phyloP scores from a whole-genome alignment of 2,888 invertebrate genomes.

The Polyploca ridens region DNA sequence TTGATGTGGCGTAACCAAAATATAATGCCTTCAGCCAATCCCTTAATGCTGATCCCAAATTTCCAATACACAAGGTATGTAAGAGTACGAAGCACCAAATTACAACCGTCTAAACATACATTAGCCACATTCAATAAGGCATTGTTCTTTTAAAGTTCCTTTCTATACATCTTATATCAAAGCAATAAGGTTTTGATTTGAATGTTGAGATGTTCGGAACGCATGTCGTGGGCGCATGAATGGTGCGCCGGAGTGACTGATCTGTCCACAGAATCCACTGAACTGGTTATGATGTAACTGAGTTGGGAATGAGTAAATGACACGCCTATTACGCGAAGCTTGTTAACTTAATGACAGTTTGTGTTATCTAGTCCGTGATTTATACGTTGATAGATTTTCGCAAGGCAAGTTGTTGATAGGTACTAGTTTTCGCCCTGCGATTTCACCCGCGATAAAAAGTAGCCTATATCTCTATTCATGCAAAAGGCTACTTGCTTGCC shows the following conservation, averaged over 20 bases:
- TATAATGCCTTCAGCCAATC: not conserved
- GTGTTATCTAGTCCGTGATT: constrained; percentile 20
- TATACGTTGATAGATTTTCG: constrained; percentile 16
- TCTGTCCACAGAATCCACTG: constrained; percentile 70
- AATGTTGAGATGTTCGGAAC: constrained; percentile 26
- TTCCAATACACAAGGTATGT: not conserved
- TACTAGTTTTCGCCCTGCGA: no score
- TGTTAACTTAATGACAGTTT: constrained; percentile 25
- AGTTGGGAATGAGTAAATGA: constrained; percentile 57
- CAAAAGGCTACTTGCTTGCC: no score
- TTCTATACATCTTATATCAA: constrained; percentile 17
- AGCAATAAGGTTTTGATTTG: constrained; percentile 16
- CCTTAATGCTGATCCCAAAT: not conserved
- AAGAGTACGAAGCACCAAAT: not conserved
- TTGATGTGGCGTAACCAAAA: not conserved
- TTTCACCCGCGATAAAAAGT: no score
- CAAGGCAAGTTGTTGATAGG: not conserved
- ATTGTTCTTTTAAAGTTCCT: constrained; percentile 21
- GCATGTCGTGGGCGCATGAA: constrained; percentile 70
- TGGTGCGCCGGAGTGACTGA: constrained; percentile 68
- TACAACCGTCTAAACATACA: constrained; percentile 7
- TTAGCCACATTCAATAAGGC: constrained; percentile 12
- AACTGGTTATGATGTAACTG: constrained; percentile 78
- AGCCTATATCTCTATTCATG: no score
- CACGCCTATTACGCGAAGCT: constrained; percentile 37